These are phyloP conservation scores for Pachyseris speciosa DNA, from an alignment of 64 coral and sea anemone genomes.

Conservation along the genomic window DNA sequence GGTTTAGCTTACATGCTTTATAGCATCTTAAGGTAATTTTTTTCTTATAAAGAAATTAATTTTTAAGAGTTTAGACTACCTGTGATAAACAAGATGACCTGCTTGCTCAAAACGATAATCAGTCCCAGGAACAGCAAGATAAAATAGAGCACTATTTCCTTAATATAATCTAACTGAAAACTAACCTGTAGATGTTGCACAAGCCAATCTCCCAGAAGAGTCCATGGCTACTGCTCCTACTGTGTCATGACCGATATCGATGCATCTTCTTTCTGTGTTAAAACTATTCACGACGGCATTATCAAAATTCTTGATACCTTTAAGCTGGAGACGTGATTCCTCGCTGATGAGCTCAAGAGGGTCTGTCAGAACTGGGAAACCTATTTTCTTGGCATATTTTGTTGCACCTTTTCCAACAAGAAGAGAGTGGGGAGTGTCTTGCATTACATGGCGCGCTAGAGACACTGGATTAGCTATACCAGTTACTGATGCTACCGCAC, in stretches of 20 bases:
- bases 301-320: conserved; percentile 15
- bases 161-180: too few species aligned
- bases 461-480: conserved; percentile 71
- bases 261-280: background rate
- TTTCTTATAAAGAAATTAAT: too few species aligned
- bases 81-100: too few species aligned
- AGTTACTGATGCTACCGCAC: conserved; percentile 71
- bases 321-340: conserved; percentile 11
- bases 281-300: background rate
- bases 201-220: conserved; percentile 66
- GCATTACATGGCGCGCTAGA: conserved; percentile 77
- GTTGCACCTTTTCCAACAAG: conserved; percentile 70
- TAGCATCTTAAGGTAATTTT: too few species aligned
- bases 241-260: conserved; percentile 73
- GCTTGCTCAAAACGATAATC: too few species aligned
- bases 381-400: conserved; percentile 75
- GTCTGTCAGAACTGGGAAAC: conserved; percentile 65
- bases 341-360: conserved; percentile 52
- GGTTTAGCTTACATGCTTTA: too few species aligned
- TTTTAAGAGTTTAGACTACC: too few species aligned
- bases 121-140: too few species aligned
- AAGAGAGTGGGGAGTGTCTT: conserved; percentile 65
- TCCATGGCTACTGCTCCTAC: conserved; percentile 92
- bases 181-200: conserved; percentile 89
- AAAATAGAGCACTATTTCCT: too few species aligned